Conservation (phyloP, 92 coral and sea anemone genomes). For the Diadumene lineata region DNA sequence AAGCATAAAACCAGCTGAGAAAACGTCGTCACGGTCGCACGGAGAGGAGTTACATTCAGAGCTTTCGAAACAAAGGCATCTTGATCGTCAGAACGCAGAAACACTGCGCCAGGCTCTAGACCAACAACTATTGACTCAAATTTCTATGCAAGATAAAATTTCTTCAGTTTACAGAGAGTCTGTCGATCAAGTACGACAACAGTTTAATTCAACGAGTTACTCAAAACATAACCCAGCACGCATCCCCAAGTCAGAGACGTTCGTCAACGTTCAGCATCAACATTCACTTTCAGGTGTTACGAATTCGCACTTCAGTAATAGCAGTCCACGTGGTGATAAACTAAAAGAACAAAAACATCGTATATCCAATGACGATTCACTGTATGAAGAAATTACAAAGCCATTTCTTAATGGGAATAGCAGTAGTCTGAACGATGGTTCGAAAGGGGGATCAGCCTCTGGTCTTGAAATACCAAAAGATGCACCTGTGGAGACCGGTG, state of each 20-base stretch:
- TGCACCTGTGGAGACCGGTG: neutral
- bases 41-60: neutral
- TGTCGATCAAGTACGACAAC: neutral
- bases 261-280: neutral
- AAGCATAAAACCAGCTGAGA: conserved; percentile 7
- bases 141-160: neutral
- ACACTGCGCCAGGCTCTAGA: too few species aligned
- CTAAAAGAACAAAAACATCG: neutral
- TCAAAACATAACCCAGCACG: neutral
- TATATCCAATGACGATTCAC: neutral
- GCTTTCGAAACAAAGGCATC: too few species aligned
- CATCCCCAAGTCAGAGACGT: neutral
- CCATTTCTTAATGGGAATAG: neutral
- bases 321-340: neutral
- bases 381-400: neutral
- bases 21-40: neutral
- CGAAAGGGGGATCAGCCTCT: neutral
- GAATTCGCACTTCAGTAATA: neutral
- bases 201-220: neutral
- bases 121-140: too few species aligned
- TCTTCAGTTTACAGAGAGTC: neutral
- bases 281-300: neutral
- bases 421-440: neutral
- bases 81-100: too few species aligned
- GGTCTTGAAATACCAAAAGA: neutral